These are phyloP conservation scores for Misgurnus anguillicaudatus DNA, from an alignment of 2,113 vertebrate species.

Conservation along the genomic window DNA sequence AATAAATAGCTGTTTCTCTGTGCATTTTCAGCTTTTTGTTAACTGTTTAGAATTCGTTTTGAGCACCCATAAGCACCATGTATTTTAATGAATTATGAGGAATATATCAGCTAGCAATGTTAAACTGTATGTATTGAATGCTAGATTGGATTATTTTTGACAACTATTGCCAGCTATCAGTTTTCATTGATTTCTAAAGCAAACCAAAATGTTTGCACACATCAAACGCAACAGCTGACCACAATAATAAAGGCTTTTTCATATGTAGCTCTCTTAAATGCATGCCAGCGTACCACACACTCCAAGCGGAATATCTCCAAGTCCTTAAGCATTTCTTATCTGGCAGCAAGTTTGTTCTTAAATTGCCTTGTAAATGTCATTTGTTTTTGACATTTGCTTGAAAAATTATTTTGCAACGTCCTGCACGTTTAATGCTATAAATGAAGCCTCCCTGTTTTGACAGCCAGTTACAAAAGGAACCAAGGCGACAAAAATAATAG, in stretches of 20 bases:
- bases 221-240: neutral
- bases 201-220: neutral
- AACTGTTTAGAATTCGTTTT: too few relatives aligned
- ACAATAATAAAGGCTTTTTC: constrained; percentile 10
- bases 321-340: constrained; percentile 24
- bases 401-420: neutral
- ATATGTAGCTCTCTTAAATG: constrained; percentile 6
- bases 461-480: constrained; percentile 3
- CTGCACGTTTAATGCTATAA: neutral
- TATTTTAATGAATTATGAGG: too few relatives aligned
- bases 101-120: too few relatives aligned
- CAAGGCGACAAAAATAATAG: neutral
- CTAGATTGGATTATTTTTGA: neutral
- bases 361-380: neutral
- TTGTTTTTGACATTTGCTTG: constrained; percentile 9
- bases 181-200: neutral
- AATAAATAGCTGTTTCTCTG: too few relatives aligned
- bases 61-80: too few relatives aligned
- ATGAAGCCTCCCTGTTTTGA: neutral
- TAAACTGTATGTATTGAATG: too few relatives aligned
- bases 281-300: neutral
- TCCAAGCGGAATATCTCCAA: neutral
- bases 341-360: constrained; percentile 11
- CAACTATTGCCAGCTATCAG: neutral
- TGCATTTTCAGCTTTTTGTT: too few relatives aligned